phyloP scores from a whole-genome alignment of 2,797 vertebrate species.

The Lophotriccus pileatus region DNA sequence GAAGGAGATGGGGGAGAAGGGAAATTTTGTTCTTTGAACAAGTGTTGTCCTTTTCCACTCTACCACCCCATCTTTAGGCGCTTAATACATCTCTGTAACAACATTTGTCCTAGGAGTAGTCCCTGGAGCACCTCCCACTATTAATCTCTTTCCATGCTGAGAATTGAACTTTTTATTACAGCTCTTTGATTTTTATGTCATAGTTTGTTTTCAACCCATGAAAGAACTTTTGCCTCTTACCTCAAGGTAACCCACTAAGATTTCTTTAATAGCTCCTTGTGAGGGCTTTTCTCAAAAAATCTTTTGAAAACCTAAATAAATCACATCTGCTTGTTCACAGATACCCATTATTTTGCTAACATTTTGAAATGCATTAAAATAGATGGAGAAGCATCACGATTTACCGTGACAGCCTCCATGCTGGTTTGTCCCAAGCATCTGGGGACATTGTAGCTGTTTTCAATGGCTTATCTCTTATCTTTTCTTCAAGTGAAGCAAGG shows the following conservation, averaged over 20 bases:
- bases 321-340: neutral
- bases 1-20: neutral
- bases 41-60: neutral
- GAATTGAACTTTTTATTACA: slow-evolving; percentile 40
- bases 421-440: slow-evolving; percentile 35
- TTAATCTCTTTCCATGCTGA: slow-evolving; percentile 29
- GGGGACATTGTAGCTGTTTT: neutral
- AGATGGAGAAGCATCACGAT: neutral
- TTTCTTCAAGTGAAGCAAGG: slow-evolving; percentile 14
- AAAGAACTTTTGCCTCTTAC: slow-evolving; percentile 28
- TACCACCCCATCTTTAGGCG: neutral
- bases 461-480: slow-evolving; percentile 47
- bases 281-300: slow-evolving; percentile 14
- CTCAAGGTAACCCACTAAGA: slow-evolving; percentile 43
- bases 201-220: slow-evolving; percentile 32
- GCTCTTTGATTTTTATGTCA: slow-evolving; percentile 44
- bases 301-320: slow-evolving; percentile 60
- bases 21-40: neutral
- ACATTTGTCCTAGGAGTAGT: neutral
- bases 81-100: neutral
- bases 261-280: slow-evolving; percentile 52
- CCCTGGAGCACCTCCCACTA: slow-evolving; percentile 26
- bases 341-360: slow-evolving; percentile 1
- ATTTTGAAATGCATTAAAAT: slow-evolving; percentile 38
- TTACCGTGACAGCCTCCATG: neutral